phyloP scores from a whole-genome alignment of 2,888 invertebrate genomes.

The Archips xylosteana region DNA sequence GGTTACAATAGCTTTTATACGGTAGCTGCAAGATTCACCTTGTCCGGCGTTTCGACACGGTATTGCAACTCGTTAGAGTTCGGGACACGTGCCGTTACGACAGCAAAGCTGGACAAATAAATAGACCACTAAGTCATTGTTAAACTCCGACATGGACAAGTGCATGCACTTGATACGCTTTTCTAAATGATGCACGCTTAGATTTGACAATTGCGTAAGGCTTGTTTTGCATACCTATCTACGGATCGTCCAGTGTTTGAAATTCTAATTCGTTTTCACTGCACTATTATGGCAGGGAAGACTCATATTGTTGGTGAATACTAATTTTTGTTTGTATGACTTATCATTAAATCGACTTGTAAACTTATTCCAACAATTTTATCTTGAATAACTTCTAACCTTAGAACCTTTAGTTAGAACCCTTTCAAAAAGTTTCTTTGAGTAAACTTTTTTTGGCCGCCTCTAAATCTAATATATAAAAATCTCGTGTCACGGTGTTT shows the following conservation, averaged over 20 bases:
- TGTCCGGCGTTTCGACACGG: slow-evolving; percentile 75
- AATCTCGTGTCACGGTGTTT: no score
- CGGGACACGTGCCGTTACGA: slow-evolving; percentile 63
- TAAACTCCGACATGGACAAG: slow-evolving; percentile 35
- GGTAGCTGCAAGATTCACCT: slow-evolving; percentile 77
- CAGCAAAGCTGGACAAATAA: slow-evolving; percentile 51
- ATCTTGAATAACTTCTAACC: neutral
- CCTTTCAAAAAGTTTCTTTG: neutral
- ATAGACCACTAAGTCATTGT: slow-evolving; percentile 55
- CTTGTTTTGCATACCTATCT: slow-evolving; percentile 35
- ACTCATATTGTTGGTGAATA: slow-evolving; percentile 19
- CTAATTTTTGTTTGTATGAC: slow-evolving; percentile 7
- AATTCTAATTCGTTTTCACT: slow-evolving; percentile 47
- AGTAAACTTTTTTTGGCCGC: neutral
- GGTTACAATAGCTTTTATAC: slow-evolving; percentile 81
- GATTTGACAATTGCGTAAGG: slow-evolving; percentile 24
- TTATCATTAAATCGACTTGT: neutral
- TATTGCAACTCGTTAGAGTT: slow-evolving; percentile 70
- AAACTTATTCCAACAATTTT: neutral
- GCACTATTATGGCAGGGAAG: slow-evolving; percentile 24
- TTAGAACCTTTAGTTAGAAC: neutral
- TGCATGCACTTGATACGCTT: slow-evolving; percentile 16
- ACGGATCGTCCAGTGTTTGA: slow-evolving; percentile 42
- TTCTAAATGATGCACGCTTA: slow-evolving; percentile 21
- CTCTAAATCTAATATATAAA: no score